A percentile compares a stretch with the other conserved stretches of the same genome.
phyloP scores from a whole-genome alignment of 2,888 invertebrate genomes.

The Scaptomyza cyrtandrae region DNA sequence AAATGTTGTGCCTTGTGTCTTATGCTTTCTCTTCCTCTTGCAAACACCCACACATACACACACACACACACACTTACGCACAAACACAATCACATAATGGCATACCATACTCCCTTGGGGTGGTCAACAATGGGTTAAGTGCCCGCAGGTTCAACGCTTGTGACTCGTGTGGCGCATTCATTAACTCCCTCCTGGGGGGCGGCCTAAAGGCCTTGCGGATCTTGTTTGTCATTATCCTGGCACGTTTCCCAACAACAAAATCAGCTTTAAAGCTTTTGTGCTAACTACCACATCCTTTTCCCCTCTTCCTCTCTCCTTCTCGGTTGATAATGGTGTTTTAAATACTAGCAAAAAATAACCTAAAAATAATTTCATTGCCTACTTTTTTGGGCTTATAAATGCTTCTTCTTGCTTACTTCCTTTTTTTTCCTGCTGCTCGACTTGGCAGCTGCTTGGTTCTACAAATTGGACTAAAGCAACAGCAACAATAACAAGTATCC shows the following conservation, averaged over 20 bases:
- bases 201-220: slow-evolving; percentile 15
- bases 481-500: slow-evolving; percentile 20
- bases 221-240: slow-evolving; percentile 46
- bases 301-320: too few species aligned
- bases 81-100: slow-evolving; percentile 30
- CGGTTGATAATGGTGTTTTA: slow-evolving; percentile 47
- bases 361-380: slow-evolving; percentile 42
- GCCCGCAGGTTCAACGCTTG: slow-evolving; percentile 52
- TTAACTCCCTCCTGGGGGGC: slow-evolving; percentile 42
- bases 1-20: slow-evolving; percentile 31
- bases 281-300: not conserved
- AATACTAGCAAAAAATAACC: slow-evolving; percentile 39
- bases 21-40: not conserved
- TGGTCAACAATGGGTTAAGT: slow-evolving; percentile 63
- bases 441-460: slow-evolving; percentile 70
- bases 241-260: slow-evolving; percentile 38
- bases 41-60: not conserved
- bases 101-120: slow-evolving; percentile 7
- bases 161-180: slow-evolving; percentile 56
- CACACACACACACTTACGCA: not conserved
- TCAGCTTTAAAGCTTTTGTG: slow-evolving; percentile 35
- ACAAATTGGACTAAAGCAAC: slow-evolving; percentile 59
- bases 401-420: slow-evolving; percentile 2
- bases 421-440: slow-evolving; percentile 1
- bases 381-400: slow-evolving; percentile 26